A percentile compares a stretch with the other conserved stretches of the same genome.
phyloP scores from a whole-genome alignment of 2,113 vertebrate genomes.

The Pimephales promelas region DNA sequence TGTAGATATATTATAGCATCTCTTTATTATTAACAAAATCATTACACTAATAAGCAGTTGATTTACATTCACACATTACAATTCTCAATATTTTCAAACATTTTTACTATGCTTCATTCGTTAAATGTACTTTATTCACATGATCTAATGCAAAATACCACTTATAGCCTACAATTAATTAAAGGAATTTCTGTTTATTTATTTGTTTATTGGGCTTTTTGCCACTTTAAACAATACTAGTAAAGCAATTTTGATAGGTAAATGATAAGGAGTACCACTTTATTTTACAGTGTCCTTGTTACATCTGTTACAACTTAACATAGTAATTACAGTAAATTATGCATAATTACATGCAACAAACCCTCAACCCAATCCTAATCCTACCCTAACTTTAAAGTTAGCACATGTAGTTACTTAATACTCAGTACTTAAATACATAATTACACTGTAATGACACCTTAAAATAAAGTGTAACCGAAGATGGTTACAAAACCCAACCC shows the following conservation, averaged over 20 bases:
- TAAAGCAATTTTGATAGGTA: background rate
- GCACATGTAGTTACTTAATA: no score
- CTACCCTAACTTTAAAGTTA: no score
- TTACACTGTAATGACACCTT: no score
- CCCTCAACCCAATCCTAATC: no score
- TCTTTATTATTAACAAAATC: background rate
- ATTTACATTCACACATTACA: background rate
- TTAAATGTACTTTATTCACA: background rate
- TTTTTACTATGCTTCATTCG: background rate
- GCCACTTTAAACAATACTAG: background rate
- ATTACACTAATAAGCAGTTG: background rate
- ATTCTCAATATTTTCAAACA: background rate
- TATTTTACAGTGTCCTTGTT: no score
- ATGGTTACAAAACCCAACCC: background rate
- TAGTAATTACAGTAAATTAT: no score
- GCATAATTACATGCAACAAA: no score
- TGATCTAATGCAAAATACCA: background rate
- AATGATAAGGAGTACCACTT: background rate
- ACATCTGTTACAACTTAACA: no score
- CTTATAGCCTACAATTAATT: background rate
- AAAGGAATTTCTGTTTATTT: background rate
- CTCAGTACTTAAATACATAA: no score
- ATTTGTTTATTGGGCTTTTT: background rate
- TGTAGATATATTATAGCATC: background rate
- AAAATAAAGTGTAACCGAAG: background rate